Evolutionary conservation across 2,888 invertebrate species (phyloP).

Genomic region (Seladonia tumulorum): DNA sequence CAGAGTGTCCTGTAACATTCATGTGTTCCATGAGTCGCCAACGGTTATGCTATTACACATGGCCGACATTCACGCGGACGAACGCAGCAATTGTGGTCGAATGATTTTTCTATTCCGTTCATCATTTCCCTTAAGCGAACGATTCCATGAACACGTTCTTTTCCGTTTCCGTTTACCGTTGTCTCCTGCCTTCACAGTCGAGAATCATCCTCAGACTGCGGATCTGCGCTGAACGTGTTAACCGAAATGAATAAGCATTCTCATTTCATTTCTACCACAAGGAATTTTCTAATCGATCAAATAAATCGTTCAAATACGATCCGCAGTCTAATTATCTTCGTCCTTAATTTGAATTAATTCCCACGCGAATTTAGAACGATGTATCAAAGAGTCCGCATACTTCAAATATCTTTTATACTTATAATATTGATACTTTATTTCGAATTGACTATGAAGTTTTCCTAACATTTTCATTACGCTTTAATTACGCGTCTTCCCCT

Average conservation of each 20-base stretch:
- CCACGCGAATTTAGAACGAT: neutral
- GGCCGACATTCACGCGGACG: neutral
- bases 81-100: constrained; percentile 13
- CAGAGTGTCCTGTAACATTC: constrained; percentile 40
- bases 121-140: constrained; percentile 17
- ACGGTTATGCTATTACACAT: constrained; percentile 2
- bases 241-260: neutral
- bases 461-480: constrained; percentile 21
- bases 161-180: neutral
- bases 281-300: neutral
- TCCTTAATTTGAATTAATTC: neutral
- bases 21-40: constrained; percentile 28
- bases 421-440: constrained; percentile 29
- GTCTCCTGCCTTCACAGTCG: neutral
- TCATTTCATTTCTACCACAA: neutral
- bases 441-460: constrained; percentile 30
- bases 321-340: neutral
- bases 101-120: neutral
- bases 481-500: neutral
- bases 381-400: constrained; percentile 1
- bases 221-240: neutral
- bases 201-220: neutral
- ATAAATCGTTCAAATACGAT: neutral
- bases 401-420: constrained; percentile 23
- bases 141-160: neutral